Percentiles rank a stretch among this genome's conserved stretches.
Conservation (phyloP, 1,140 invertebrate genomes). For the Chelonus insularis region DNA sequence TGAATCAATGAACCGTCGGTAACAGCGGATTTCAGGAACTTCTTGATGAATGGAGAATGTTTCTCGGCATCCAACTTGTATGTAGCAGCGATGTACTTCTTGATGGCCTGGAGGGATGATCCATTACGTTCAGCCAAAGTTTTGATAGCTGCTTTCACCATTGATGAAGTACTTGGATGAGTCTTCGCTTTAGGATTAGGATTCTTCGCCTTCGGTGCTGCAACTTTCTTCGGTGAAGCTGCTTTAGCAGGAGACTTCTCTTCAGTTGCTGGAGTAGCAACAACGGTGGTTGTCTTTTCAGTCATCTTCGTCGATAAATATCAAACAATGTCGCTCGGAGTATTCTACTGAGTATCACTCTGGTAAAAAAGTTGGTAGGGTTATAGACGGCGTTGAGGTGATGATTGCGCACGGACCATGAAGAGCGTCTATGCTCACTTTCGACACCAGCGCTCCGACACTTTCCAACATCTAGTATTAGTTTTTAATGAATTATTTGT, state of each 20-base stretch:
- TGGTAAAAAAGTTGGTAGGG: no score
- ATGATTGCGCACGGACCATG: slow-evolving; percentile 20
- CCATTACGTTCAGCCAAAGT: slow-evolving; percentile 65
- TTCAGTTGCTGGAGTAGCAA: neutral
- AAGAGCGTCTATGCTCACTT: slow-evolving; percentile 31
- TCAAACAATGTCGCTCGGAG: no score
- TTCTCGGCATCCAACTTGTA: slow-evolving; percentile 65
- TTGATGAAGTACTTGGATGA: slow-evolving; percentile 60
- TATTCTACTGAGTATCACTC: no score
- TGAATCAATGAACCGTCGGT: slow-evolving; percentile 61
- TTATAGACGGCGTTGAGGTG: no score
- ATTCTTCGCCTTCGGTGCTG: slow-evolving; percentile 16
- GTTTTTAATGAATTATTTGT: no score
- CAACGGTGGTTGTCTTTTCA: neutral
- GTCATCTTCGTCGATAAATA: slow-evolving; percentile 11
- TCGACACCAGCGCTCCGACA: neutral
- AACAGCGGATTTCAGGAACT: slow-evolving; percentile 64
- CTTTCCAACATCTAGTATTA: no score
- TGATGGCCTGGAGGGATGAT: slow-evolving; percentile 66
- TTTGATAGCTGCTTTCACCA: slow-evolving; percentile 65
- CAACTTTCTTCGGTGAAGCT: no score
- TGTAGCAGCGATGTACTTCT: slow-evolving; percentile 65
- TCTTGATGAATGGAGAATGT: slow-evolving; percentile 64
- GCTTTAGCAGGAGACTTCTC: slow-evolving; percentile 3
- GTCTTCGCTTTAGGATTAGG: slow-evolving; percentile 48